phyloP scores from a whole-genome alignment of 92 coral and sea anemone genomes.

The Epizoanthus rinbou region DNA sequence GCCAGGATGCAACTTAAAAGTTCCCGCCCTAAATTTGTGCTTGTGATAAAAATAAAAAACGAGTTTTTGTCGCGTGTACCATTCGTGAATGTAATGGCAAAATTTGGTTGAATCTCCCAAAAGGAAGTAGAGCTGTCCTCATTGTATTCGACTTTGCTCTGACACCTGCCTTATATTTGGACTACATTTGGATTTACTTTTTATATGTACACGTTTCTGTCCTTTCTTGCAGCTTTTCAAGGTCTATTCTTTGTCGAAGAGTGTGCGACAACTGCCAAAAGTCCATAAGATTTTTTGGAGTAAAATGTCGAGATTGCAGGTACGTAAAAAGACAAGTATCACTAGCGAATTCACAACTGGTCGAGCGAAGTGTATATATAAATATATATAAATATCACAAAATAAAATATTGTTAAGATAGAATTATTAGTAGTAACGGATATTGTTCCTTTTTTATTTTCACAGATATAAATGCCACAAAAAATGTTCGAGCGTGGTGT shows the following conservation, averaged over 20 bases:
- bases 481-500: conserved; percentile 66
- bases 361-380: conserved; percentile 2
- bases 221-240: conserved; percentile 73
- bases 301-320: conserved; percentile 94
- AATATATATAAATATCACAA: conserved; percentile 23
- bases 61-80: not conserved
- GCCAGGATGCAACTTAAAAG: not conserved
- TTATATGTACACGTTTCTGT: conserved; percentile 5
- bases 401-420: not conserved
- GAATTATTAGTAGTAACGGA: too few species aligned
- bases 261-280: conserved; percentile 81
- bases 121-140: conserved; percentile 35
- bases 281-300: conserved; percentile 84
- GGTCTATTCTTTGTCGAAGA: conserved; percentile 78
- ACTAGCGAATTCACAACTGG: not conserved
- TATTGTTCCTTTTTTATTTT: conserved; percentile 5
- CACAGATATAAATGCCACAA: conserved; percentile 88
- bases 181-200: conserved; percentile 47
- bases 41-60: not conserved
- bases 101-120: not conserved
- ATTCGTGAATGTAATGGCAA: not conserved
- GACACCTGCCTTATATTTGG: conserved; percentile 77
- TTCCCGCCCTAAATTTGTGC: not conserved
- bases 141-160: conserved; percentile 51
- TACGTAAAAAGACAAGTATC: conserved; percentile 27